These are phyloP conservation scores for Nothocercus julius DNA, from an alignment of 2,113 vertebrate species.

Conservation along the genomic window DNA sequence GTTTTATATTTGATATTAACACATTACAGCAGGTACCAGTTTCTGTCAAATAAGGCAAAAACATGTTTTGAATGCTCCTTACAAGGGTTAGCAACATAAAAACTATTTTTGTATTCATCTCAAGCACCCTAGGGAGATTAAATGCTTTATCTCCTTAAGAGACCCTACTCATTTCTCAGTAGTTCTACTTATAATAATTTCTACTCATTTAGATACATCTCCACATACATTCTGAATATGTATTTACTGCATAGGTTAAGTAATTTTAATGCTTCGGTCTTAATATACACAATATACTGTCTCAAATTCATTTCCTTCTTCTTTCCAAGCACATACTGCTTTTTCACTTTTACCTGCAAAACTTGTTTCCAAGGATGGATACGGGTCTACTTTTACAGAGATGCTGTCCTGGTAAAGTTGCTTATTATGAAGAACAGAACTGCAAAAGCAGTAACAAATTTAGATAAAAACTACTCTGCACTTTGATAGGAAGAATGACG, in stretches of 20 bases:
- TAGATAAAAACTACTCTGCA: not conserved
- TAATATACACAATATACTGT: not conserved
- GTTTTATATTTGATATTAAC: slow-evolving; percentile 17
- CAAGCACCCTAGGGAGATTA: slow-evolving; percentile 7
- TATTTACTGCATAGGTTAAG: not conserved
- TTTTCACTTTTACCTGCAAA: not conserved
- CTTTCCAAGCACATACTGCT: not conserved
- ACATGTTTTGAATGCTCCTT: not conserved
- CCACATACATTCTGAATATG: not conserved
- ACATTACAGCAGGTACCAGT: slow-evolving; percentile 1
- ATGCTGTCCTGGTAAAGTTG: not conserved
- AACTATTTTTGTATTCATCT: slow-evolving; percentile 28
- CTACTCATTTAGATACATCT: not conserved
- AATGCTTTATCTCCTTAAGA: not conserved
- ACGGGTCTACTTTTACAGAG: not conserved
- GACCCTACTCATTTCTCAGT: not conserved
- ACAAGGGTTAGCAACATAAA: slow-evolving; percentile 19
- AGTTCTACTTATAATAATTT: not conserved
- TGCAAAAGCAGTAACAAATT: not conserved
- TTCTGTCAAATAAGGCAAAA: not conserved
- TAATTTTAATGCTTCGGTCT: not conserved
- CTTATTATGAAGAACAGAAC: not conserved
- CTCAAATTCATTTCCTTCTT: not conserved
- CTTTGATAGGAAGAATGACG: not conserved
- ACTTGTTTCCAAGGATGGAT: not conserved